Evolutionary conservation across 2,113 vertebrate genomes (phyloP).

Genomic region (Gila orcuttii): DNA sequence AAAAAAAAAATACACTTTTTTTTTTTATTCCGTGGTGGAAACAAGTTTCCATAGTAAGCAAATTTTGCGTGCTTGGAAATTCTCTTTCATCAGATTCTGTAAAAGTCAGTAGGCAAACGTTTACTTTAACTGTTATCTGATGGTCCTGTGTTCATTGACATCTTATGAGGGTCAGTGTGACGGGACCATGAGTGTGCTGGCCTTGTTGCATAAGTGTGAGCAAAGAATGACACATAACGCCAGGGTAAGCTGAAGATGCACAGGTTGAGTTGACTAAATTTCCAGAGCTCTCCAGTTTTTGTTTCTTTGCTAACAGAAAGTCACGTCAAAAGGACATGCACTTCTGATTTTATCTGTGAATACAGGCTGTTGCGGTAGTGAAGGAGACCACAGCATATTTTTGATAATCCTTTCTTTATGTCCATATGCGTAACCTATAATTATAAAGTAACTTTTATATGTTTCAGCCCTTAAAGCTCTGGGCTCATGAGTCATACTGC

Average conservation of each 20-base stretch:
- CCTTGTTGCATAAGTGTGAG: background rate
- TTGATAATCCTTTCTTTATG: background rate
- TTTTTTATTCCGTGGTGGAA: too few relatives aligned
- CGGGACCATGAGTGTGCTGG: slow-evolving; percentile 6
- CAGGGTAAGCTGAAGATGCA: slow-evolving; percentile 1
- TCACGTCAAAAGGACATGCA: background rate
- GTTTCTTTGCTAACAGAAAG: background rate
- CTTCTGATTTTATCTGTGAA: background rate
- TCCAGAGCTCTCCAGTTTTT: background rate
- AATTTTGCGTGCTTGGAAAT: background rate
- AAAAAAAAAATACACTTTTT: too few relatives aligned
- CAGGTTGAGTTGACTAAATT: background rate
- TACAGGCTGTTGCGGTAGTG: background rate
- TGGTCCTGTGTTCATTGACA: slow-evolving; percentile 41
- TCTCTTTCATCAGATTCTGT: slow-evolving; percentile 17
- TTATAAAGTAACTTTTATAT: background rate
- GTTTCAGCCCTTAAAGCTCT: background rate
- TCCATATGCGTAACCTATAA: background rate
- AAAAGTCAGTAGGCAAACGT: background rate
- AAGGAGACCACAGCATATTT: background rate
- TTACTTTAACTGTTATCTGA: slow-evolving; percentile 34
- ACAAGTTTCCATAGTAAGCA: too few relatives aligned
- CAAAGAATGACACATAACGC: slow-evolving; percentile 32
- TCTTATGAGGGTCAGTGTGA: slow-evolving; percentile 23
- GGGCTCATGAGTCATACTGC: background rate